phyloP scores from a whole-genome alignment of 30 jellyfish, hydroid and myxozoan species.

The Pelagia noctiluca region DNA sequence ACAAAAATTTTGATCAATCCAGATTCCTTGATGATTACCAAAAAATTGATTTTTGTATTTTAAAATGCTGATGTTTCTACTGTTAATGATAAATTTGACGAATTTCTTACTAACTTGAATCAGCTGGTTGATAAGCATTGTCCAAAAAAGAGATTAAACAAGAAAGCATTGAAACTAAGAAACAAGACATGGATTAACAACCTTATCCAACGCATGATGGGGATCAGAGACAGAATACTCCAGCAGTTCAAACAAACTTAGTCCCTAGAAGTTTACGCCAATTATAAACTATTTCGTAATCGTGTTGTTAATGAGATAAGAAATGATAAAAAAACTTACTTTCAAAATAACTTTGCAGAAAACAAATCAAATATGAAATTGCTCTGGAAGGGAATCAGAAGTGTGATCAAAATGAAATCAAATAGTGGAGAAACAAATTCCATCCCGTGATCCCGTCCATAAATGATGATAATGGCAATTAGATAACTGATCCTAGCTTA shows the following conservation, averaged over 20 bases:
- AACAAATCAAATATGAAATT: not conserved
- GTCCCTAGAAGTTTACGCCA: too few species aligned
- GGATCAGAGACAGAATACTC: too few species aligned
- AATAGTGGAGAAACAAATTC: not conserved
- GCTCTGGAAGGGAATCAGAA: not conserved
- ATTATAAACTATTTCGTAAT: too few species aligned
- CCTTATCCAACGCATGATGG: not conserved
- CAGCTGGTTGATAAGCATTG: slow-evolving; percentile 22
- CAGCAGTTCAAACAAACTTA: too few species aligned
- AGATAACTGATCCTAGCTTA: slow-evolving; percentile 18
- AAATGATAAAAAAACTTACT: too few species aligned
- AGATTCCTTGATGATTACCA: slow-evolving; percentile 27
- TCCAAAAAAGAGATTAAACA: not conserved
- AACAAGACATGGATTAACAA: not conserved
- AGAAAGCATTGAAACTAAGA: not conserved
- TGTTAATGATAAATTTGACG: slow-evolving; percentile 19
- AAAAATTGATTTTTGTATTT: not conserved
- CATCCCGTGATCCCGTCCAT: too few species aligned
- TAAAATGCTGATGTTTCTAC: not conserved
- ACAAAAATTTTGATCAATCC: slow-evolving; percentile 21
- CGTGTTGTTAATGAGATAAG: not conserved
- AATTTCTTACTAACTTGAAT: not conserved
- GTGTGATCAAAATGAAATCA: not conserved
- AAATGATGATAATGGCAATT: not conserved
- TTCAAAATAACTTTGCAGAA: too few species aligned